Evolutionary conservation across 2,888 invertebrate species (phyloP), one percentile per base, ranked within the genome.

Genomic region (Argyra leucocephala): DNA sequence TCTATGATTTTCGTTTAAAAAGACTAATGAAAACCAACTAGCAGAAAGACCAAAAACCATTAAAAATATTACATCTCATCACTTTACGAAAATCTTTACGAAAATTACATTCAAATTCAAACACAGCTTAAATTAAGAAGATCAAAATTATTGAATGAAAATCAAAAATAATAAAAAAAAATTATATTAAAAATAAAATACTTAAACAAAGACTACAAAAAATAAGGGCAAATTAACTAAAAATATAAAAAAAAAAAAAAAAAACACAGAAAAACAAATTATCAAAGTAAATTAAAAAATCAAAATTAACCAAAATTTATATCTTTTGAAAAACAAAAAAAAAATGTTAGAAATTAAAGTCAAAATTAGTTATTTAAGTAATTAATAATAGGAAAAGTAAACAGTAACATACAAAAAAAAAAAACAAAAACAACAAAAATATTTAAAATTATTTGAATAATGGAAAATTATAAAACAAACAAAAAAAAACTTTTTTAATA

Each of bases 1-100:
- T 96, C 67, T 97, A 96, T 82, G 96, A 97, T 82, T 95, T 93
- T 82, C 86, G 95, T 72, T 90, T 92, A 73, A 94, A 93, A 77
- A 77, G 79, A 67, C 73, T 80, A 67, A 74, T 79, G 68, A 79
- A 79, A 72, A 72, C 66, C 62, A 61, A 61, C 58, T 58, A 48
- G 48, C 48, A 48, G 12, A 48, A 48, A 48, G 48, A 48, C 48
- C 48, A 77, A 77, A 70, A 76, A 73, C 67, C 73, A 74, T 69
- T 57, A 66, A 68, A 67, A 67, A 65, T 66, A 66, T 68, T 67
- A 64, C 64, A 67, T 67, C 68, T 69, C 66, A 48, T 48, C 48
- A 48, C 48, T 48, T 48, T 48, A 48, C 31, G 31, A 7, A 48
- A 48, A 48, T n/a, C 48, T 48, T 48, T 48, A 48, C 48, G 48